A percentile compares a stretch with the other conserved stretches of the same genome.
Conservation (phyloP, 2,888 invertebrate species). For the Tachina grossa region DNA sequence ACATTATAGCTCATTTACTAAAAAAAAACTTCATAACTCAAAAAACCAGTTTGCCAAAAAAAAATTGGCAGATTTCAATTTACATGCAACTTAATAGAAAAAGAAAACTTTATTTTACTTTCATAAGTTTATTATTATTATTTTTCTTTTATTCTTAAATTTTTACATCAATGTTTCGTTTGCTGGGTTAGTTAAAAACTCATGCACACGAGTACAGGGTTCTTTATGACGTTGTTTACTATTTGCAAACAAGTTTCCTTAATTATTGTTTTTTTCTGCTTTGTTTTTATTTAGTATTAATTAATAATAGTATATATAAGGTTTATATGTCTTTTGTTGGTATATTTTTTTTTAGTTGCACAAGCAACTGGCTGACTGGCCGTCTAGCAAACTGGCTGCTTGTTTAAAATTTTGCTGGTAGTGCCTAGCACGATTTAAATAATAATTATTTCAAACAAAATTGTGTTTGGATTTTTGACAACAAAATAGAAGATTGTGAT, state of each 20-base stretch:
- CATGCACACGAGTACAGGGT: not conserved
- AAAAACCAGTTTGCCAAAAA: too few species aligned
- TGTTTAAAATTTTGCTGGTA: slow-evolving; percentile 42
- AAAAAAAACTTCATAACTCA: too few species aligned
- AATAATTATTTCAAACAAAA: slow-evolving; percentile 40
- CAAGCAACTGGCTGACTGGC: slow-evolving; percentile 5
- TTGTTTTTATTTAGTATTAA: slow-evolving; percentile 55
- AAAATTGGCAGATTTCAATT: too few species aligned
- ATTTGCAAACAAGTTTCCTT: slow-evolving; percentile 64
- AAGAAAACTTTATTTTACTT: too few species aligned
- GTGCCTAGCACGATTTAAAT: slow-evolving; percentile 61
- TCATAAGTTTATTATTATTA: too few species aligned
- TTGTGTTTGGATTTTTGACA: too few species aligned
- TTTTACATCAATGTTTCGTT: not conserved
- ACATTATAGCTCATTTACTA: too few species aligned
- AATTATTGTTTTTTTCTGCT: slow-evolving; percentile 62
- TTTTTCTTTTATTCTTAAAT: too few species aligned
- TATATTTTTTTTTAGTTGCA: not conserved
- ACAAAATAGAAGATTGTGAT: slow-evolving; percentile 4
- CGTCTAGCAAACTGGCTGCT: not conserved
- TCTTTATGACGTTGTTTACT: slow-evolving; percentile 46
- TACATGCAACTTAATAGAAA: too few species aligned
- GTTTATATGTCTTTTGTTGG: slow-evolving; percentile 10
- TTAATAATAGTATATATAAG: slow-evolving; percentile 21
- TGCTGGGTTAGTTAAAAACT: slow-evolving; percentile 9